Conservation (phyloP, 2,888 invertebrate genomes). For the Dysmachus trigonus region DNA sequence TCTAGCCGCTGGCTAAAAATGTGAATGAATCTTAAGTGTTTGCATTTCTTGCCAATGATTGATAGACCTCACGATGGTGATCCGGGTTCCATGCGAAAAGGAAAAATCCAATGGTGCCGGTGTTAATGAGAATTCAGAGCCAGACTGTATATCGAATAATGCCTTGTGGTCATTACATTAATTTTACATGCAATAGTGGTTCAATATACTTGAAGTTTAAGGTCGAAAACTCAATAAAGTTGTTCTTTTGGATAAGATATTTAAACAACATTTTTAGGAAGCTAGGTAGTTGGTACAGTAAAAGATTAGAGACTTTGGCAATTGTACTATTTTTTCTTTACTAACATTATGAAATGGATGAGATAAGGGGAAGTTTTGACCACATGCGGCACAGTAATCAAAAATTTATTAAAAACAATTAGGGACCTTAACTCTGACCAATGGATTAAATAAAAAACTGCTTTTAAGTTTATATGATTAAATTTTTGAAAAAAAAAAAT, state of each 20-base stretch:
- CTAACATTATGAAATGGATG: neutral
- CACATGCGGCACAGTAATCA: too few relatives aligned
- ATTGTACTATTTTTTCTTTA: neutral
- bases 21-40: constrained; percentile 19
- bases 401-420: too few relatives aligned
- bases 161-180: neutral
- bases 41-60: constrained; percentile 10
- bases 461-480: too few relatives aligned
- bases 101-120: neutral
- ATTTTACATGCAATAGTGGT: neutral
- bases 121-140: constrained; percentile 10
- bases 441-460: too few relatives aligned
- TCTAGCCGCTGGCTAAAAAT: constrained; percentile 3
- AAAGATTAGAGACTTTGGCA: neutral
- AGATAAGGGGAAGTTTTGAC: too few relatives aligned
- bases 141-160: neutral
- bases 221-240: neutral
- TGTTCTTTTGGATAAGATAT: neutral
- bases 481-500: too few relatives aligned
- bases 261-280: neutral
- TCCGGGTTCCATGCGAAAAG: neutral
- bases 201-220: neutral
- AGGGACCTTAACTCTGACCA: too few relatives aligned
- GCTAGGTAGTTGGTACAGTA: neutral
- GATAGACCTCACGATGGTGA: neutral